Evolutionary conservation across 2,888 invertebrate species (phyloP), one percentile per base, ranked within the genome.

Genomic region (Troglohyphantes excavatus): DNA sequence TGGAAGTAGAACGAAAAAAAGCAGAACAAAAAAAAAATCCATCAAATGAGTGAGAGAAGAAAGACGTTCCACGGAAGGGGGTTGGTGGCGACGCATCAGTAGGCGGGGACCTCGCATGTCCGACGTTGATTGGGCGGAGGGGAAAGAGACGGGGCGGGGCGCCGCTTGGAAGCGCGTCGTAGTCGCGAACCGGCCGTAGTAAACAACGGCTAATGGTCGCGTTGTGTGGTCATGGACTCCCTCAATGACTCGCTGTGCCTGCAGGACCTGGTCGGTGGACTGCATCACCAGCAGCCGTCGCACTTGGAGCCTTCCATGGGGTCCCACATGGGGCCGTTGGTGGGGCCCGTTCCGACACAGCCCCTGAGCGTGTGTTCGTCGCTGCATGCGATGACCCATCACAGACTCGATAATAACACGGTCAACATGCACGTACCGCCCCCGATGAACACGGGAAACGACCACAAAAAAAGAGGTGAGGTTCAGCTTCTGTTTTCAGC

Each of bases 241-340:
- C 81, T 91, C 73, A 85, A 81, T 78, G 92, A 93, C 92, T 92
- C 95, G 95, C 91, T 92, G 88, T 92, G 92, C 89, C 91, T 92
- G 61, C 92, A 92, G 92, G 92, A 92, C 90, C 88, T 92, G 87
- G 92, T 92, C 86, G 92, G 91, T 43, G 92, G 92, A 53, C 91
- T 92, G 53, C 91, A 91, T 53, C 91, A 91, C 43, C 91, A 91
- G 68, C 68, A 82, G 23, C n/a, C 53, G 17, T 11, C 39, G 9
- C 90, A 90, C 43, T 82, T 78, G 46, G 68, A 76, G 43, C 23
- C 61, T 13, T 26, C 79, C 21, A 85, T 68, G 78, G 53, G 59
- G 27, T 78, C 90, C 2, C 86, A 83, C 43, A 87, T 90, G 78
- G 87, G 87, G 39, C 72, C 90, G 39, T 39, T 87, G 13, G 76